Conservation (phyloP, 1,140 invertebrate genomes). For the Telenomus remus region DNA sequence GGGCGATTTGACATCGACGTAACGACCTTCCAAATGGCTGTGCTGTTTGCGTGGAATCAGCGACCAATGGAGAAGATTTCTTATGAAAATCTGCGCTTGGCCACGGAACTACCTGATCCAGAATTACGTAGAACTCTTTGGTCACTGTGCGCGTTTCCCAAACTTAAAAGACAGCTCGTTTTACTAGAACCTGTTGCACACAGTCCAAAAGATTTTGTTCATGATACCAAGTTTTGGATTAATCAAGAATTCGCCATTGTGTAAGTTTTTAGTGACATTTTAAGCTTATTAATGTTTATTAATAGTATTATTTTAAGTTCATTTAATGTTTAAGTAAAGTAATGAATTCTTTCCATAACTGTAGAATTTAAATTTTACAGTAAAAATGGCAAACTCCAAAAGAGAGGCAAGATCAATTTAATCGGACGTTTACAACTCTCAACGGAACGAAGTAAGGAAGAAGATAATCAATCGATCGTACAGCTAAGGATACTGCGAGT, state of each 20-base stretch:
- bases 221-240: slow-evolving; percentile 95
- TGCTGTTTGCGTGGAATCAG: slow-evolving; percentile 99
- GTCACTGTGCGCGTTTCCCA: slow-evolving; percentile 97
- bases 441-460: slow-evolving; percentile 95
- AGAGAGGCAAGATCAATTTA: slow-evolving; percentile 94
- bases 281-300: slow-evolving; percentile 3
- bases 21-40: slow-evolving; percentile 99
- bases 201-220: slow-evolving; percentile 94
- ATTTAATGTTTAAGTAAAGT: no score
- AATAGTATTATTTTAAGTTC: no score
- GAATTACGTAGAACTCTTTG: slow-evolving; percentile 97
- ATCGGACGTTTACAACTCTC: slow-evolving; percentile 95
- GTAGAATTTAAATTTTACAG: slow-evolving; percentile 66
- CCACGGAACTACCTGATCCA: slow-evolving; percentile 96
- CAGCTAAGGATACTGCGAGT: slow-evolving; percentile 94
- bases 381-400: slow-evolving; percentile 96
- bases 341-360: background rate
- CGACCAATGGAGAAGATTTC: slow-evolving; percentile 92
- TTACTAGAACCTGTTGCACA: slow-evolving; percentile 86
- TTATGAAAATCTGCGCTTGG: slow-evolving; percentile 95
- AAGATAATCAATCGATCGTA: slow-evolving; percentile 98
- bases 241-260: slow-evolving; percentile 96
- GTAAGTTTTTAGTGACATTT: slow-evolving; percentile 74
- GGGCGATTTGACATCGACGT: slow-evolving; percentile 98
- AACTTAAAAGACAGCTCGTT: slow-evolving; percentile 94